These are phyloP conservation scores for Drosophila azteca DNA, from an alignment of 1,140 invertebrate species.

Conservation along the genomic window DNA sequence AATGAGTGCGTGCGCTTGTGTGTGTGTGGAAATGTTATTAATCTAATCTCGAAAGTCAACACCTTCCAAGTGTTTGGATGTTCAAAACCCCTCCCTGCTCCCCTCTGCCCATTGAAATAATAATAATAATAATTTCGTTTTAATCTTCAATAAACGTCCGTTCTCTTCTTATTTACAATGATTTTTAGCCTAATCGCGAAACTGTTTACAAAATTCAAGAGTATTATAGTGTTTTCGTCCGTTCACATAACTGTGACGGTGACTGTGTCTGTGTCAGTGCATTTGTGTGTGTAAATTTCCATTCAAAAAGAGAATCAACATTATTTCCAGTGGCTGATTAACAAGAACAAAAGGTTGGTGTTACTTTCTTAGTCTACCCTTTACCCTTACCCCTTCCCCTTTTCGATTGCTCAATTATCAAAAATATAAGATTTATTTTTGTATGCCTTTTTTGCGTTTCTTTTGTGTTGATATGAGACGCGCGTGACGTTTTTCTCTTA, in stretches of 20 bases:
- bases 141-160: constrained; percentile 52
- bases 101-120: constrained; percentile 32
- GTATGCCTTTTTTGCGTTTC: constrained; percentile 24
- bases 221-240: constrained; percentile 25
- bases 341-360: constrained; percentile 51
- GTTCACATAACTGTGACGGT: constrained; percentile 16
- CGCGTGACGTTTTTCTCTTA: constrained; percentile 13
- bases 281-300: constrained; percentile 31
- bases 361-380: constrained; percentile 4
- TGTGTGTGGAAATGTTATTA: constrained; percentile 29
- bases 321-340: constrained; percentile 55
- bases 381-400: background rate
- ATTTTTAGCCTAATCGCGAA: constrained; percentile 41
- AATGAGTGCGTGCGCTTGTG: constrained; percentile 25
- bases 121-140: constrained; percentile 67
- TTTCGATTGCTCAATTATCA: constrained; percentile 16
- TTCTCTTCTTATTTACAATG: constrained; percentile 39
- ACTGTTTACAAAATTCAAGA: constrained; percentile 56
- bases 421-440: constrained; percentile 25
- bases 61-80: constrained; percentile 44
- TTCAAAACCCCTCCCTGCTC: background rate
- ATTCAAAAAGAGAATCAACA: constrained; percentile 36
- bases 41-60: constrained; percentile 56
- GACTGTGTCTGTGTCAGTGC: constrained; percentile 11
- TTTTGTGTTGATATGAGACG: constrained; percentile 40